These are phyloP conservation scores for Microplitis manilae DNA, from an alignment of 2,888 invertebrate genomes.

Conservation along the genomic window DNA sequence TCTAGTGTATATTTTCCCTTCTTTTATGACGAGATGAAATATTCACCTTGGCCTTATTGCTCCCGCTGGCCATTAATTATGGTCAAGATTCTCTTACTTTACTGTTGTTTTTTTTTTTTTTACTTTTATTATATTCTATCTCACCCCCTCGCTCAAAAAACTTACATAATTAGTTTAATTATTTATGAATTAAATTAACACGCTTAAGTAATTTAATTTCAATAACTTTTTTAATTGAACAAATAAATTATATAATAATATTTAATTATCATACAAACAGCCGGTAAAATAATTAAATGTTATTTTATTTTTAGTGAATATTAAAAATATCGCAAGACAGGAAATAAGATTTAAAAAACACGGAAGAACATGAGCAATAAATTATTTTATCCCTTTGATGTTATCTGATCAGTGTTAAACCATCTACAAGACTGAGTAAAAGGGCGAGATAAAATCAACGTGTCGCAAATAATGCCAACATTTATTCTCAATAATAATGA, in stretches of 20 bases:
- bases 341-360: not conserved
- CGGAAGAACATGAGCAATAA: not conserved
- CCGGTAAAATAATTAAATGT: too few species aligned
- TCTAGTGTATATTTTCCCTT: constrained; percentile 13
- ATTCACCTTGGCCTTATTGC: constrained; percentile 32
- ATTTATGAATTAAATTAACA: not conserved
- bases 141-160: not conserved
- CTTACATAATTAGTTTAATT: not conserved
- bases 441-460: constrained; percentile 10
- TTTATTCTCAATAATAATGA: constrained; percentile 16
- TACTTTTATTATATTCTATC: not conserved
- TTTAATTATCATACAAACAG: too few species aligned
- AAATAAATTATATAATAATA: too few species aligned
- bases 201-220: not conserved
- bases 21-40: constrained; percentile 33
- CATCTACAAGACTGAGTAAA: constrained; percentile 7
- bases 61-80: constrained; percentile 34
- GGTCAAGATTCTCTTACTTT: constrained; percentile 18
- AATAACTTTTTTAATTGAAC: too few species aligned
- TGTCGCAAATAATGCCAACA: constrained; percentile 13
- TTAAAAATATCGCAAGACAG: too few species aligned
- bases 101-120: not conserved
- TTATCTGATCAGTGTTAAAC: not conserved
- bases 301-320: too few species aligned
- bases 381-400: not conserved